Evolutionary conservation across 1,140 invertebrate species (phyloP).

Genomic region (Ylistrum balloti): DNA sequence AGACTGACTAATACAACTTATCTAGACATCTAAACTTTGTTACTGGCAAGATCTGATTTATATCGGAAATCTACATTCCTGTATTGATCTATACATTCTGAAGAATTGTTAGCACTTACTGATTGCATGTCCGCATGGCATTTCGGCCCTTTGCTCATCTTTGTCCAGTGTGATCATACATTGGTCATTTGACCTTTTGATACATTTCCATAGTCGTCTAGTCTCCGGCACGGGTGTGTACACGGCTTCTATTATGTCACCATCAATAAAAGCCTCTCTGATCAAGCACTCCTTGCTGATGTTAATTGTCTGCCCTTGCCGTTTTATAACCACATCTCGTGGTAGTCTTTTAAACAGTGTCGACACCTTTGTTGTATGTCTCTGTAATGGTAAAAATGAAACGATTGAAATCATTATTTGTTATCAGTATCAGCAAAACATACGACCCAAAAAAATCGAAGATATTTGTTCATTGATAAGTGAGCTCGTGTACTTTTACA

Average conservation of each 20-base stretch:
- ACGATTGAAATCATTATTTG: too few relatives aligned
- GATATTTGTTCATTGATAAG: too few relatives aligned
- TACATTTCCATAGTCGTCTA: neutral
- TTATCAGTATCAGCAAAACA: too few relatives aligned
- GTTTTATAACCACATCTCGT: neutral
- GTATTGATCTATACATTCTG: neutral
- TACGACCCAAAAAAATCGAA: too few relatives aligned
- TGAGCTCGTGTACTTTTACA: too few relatives aligned
- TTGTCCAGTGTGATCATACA: conserved; percentile 2
- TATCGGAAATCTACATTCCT: too few relatives aligned
- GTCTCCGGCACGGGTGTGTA: neutral
- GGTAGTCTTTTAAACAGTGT: neutral
- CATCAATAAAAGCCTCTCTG: neutral
- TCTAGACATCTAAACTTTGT: too few relatives aligned
- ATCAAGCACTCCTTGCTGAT: neutral
- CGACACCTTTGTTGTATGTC: neutral
- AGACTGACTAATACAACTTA: too few relatives aligned
- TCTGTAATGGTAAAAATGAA: neutral
- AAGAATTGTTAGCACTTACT: neutral
- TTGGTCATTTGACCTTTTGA: neutral
- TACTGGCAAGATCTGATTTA: too few relatives aligned
- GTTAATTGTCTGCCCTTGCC: neutral
- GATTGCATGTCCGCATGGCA: neutral
- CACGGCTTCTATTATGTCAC: neutral
- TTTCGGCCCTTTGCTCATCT: neutral